phyloP scores from a whole-genome alignment of 1,140 invertebrate genomes.

The Tribolium castaneum region DNA sequence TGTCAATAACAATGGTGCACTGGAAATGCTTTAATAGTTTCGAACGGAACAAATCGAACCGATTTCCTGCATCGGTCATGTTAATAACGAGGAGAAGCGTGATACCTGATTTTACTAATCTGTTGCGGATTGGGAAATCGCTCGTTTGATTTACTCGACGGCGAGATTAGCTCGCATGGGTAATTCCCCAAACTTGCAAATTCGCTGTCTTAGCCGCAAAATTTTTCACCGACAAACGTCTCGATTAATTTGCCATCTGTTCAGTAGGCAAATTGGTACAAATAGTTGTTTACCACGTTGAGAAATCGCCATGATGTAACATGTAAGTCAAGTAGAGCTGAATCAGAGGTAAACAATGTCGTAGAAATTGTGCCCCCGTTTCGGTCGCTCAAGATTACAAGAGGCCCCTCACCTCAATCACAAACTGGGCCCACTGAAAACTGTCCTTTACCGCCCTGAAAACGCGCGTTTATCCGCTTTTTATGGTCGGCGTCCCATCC shows the following conservation, averaged over 20 bases:
- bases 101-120: constrained; percentile 29
- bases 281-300: background rate
- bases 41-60: constrained; percentile 29
- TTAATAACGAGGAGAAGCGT: constrained; percentile 23
- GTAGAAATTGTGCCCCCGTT: background rate
- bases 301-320: background rate
- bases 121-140: constrained; percentile 31
- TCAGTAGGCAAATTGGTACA: background rate
- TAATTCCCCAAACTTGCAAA: constrained; percentile 19
- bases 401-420: too few relatives aligned
- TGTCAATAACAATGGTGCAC: constrained; percentile 19
- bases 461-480: background rate
- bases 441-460: background rate
- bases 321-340: background rate
- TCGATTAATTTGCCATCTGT: background rate
- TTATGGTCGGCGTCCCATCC: background rate
- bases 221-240: too few relatives aligned
- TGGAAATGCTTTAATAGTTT: constrained; percentile 34
- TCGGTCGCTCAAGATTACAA: too few relatives aligned
- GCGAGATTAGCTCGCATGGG: background rate
- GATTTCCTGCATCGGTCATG: constrained; percentile 34
- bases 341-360: background rate
- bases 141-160: constrained; percentile 28
- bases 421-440: too few relatives aligned
- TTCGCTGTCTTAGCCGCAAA: background rate